Evolutionary conservation across 2,113 vertebrate genomes (phyloP).

Genomic region (Upupa epops): DNA sequence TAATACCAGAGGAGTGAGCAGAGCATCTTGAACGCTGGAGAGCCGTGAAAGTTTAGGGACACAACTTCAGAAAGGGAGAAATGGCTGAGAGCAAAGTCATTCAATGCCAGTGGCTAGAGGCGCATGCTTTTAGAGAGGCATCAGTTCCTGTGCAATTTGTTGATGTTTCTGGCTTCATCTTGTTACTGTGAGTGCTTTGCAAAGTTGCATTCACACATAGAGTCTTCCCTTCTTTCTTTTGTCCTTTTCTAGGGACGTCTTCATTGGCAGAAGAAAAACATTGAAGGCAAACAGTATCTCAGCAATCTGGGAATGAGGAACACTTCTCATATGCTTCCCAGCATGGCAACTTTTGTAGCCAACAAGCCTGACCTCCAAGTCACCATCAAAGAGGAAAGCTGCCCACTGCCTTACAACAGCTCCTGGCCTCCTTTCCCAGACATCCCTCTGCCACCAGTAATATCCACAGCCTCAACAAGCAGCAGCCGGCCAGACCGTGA

Average conservation of each 20-base stretch:
- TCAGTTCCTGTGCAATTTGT: neutral
- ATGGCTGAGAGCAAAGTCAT: neutral
- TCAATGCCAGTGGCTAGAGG: neutral
- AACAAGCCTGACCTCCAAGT: conserved; percentile 89
- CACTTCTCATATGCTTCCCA: conserved; percentile 81
- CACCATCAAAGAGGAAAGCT: conserved; percentile 85
- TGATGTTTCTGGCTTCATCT: neutral
- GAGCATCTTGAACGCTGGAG: neutral
- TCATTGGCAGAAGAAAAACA: conserved; percentile 77
- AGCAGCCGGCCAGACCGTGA: conserved; percentile 81
- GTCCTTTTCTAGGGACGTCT: conserved; percentile 72
- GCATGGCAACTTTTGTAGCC: conserved; percentile 91
- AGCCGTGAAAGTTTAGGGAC: neutral
- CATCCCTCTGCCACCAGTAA: conserved; percentile 67
- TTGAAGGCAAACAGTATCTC: conserved; percentile 81
- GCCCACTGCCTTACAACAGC: conserved; percentile 83
- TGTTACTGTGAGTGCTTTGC: neutral
- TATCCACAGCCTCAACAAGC: conserved; percentile 69
- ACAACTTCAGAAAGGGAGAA: neutral
- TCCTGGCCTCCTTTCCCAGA: conserved; percentile 82
- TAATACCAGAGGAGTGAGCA: neutral
- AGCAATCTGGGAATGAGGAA: conserved; percentile 79
- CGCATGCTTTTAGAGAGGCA: neutral
- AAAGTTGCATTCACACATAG: accelerated
- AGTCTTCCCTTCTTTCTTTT: neutral